A percentile compares a stretch with the other conserved stretches of the same genome.
phyloP scores from a whole-genome alignment of 2,888 invertebrate genomes.

The Agriopis leucophaearia region DNA sequence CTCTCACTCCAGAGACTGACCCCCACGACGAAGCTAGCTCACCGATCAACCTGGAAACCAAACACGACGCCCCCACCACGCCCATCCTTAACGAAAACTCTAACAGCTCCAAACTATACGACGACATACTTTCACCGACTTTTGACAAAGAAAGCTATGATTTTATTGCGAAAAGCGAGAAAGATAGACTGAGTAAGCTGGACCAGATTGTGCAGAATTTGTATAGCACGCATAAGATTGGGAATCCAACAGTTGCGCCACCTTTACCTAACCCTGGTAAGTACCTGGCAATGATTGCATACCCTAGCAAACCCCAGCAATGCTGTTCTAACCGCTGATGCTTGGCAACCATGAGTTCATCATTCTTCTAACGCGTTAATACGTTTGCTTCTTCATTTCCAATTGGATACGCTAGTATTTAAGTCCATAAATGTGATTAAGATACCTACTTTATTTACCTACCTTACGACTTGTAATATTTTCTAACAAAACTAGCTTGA shows the following conservation, averaged over 20 bases:
- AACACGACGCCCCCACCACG: constrained; percentile 56
- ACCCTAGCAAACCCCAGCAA: too few relatives aligned
- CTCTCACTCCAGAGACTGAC: constrained; percentile 67
- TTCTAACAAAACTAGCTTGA: too few relatives aligned
- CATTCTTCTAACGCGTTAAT: too few relatives aligned
- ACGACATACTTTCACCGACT: constrained; percentile 58
- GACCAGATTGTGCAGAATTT: constrained; percentile 82
- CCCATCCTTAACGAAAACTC: constrained; percentile 60
- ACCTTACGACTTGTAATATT: too few relatives aligned
- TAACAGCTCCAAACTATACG: constrained; percentile 59
- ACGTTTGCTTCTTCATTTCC: too few relatives aligned
- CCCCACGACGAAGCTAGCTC: constrained; percentile 53
- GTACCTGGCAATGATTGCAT: constrained; percentile 1
- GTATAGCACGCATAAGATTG: constrained; percentile 78
- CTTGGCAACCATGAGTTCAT: too few relatives aligned
- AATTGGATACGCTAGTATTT: too few relatives aligned
- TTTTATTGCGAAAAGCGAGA: constrained; percentile 62
- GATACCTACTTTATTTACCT: too few relatives aligned
- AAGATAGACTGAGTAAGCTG: constrained; percentile 77
- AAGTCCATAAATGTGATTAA: too few relatives aligned
- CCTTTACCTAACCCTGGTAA: constrained; percentile 58
- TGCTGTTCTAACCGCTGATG: too few relatives aligned
- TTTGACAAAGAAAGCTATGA: constrained; percentile 56
- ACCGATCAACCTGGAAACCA: constrained; percentile 65
- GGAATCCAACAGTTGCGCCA: constrained; percentile 60